phyloP scores from a whole-genome alignment of 2,888 invertebrate genomes.

The Dryadula phaetusa region DNA sequence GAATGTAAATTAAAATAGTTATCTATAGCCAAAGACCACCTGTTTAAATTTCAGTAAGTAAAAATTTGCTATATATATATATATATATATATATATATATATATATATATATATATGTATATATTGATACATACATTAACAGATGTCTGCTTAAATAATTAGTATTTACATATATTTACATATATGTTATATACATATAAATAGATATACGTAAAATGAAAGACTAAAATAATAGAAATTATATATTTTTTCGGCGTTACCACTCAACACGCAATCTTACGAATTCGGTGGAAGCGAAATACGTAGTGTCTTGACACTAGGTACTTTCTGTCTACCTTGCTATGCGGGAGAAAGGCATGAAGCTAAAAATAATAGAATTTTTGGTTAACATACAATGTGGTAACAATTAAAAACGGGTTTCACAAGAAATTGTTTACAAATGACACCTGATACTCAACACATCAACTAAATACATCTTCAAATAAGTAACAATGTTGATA shows the following conservation, averaged over 20 bases:
- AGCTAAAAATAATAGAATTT: too few species aligned
- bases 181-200: not conserved
- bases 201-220: not conserved
- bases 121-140: too few species aligned
- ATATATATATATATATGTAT: too few species aligned
- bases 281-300: too few species aligned
- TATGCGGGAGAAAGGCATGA: too few species aligned
- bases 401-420: not conserved
- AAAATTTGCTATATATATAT: not conserved
- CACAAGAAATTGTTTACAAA: not conserved
- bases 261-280: too few species aligned
- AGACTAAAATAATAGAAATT: not conserved
- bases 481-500: not conserved
- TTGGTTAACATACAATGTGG: too few species aligned
- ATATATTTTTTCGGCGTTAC: too few species aligned
- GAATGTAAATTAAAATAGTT: slow-evolving; percentile 22
- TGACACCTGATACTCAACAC: not conserved
- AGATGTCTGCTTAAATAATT: not conserved
- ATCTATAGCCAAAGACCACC: slow-evolving; percentile 6
- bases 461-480: not conserved
- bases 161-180: not conserved
- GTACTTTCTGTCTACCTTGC: too few species aligned
- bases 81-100: too few species aligned
- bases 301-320: too few species aligned
- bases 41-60: slow-evolving; percentile 7